Base-by-base conservation (phyloP, 2,113 vertebrate species). In the Neoarius graeffei region DNA sequence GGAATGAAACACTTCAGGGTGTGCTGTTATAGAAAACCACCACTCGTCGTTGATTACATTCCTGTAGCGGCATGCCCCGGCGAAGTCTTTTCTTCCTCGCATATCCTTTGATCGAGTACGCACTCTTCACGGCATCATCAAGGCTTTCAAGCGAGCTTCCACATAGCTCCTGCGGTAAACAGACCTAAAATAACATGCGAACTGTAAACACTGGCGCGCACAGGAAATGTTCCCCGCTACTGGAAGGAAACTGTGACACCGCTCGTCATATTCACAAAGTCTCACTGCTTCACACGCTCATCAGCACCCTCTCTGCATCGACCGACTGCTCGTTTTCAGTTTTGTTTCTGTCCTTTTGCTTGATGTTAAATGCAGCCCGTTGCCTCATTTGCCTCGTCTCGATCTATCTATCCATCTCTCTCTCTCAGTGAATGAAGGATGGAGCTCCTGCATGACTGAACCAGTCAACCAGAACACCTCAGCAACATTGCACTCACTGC, bases 401-500 rank as follows among this genome's bases (percentile, higher is more conserved):
- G 35, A 42, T n/a, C 62, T 59, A 0, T 35, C 54, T 30, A 7
- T 9, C 77, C 27, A 5, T 52, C 52, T 19, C n/a, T 30, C 5
- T 5, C 77, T 59, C 56, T 35, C 15, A 19, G 56, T 60, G 56
- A 60, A 42, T 81, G 80, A 82, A 82, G 30, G 80, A 62, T 62
- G 80, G 57, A 82, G 80, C 57, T 20, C 57, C 30, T 8, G 35
- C 80, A 62, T 82, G 80, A 62, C 67, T 56, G 48, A 71, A 84
- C 66, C 83, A 56, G 84, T 76, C 73, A 76, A 88, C 74, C 76
- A 85, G 56, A 87, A 86, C 81, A 81, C 62, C 77, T 85, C 67
- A 54, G 67, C 88, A 66, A 57, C 84, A 64, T 66, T 64, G 76
- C 84, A 42, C 67, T 67, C 19, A n/a, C 48, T 82, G 85, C 85